These are phyloP conservation scores for Mimachlamys varia DNA, from an alignment of 2,888 invertebrate species.

Conservation along the genomic window DNA sequence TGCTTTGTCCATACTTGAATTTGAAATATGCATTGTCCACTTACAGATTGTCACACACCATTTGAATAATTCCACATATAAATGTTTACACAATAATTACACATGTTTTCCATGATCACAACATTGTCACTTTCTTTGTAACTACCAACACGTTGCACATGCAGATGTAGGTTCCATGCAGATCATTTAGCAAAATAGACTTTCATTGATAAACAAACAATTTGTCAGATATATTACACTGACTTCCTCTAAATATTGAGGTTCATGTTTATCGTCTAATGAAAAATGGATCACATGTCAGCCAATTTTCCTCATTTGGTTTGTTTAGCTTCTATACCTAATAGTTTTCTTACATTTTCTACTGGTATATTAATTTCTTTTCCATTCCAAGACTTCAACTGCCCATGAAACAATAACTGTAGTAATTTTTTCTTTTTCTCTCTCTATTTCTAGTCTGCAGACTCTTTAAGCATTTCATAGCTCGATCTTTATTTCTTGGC, in stretches of 20 bases:
- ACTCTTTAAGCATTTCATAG: background rate
- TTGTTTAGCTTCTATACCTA: background rate
- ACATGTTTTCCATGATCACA: too few relatives aligned
- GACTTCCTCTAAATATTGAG: background rate
- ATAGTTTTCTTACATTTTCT: background rate
- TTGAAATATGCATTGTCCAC: too few relatives aligned
- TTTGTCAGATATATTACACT: background rate
- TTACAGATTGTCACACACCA: too few relatives aligned
- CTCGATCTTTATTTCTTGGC: background rate
- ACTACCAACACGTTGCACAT: background rate
- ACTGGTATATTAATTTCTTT: too few relatives aligned
- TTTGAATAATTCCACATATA: too few relatives aligned
- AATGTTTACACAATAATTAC: too few relatives aligned
- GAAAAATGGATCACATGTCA: background rate
- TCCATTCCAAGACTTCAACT: background rate
- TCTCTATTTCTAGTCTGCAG: too few relatives aligned
- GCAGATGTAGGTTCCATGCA: slow-evolving; percentile 1
- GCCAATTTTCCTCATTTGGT: background rate
- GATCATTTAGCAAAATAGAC: background rate
- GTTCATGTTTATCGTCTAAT: background rate
- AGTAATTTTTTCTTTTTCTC: background rate
- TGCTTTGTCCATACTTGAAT: too few relatives aligned
- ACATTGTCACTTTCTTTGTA: background rate
- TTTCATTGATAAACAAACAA: background rate
- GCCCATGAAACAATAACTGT: slow-evolving; percentile 20